Evolutionary conservation across 2,113 vertebrate species (phyloP).

Genomic region (Oreochromis niloticus): DNA sequence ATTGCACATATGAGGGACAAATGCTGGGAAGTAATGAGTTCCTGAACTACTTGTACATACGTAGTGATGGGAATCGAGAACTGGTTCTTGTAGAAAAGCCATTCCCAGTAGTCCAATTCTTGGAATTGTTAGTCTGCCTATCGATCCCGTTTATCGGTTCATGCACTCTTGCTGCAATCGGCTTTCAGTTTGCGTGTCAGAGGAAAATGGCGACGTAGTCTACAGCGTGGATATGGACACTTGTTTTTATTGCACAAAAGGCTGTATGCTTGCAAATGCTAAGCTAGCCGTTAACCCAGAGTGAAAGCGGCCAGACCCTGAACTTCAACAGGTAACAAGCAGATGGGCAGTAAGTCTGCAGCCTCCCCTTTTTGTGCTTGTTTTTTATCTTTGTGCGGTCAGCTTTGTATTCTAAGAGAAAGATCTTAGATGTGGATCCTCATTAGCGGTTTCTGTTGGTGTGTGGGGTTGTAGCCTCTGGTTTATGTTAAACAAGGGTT

Average conservation of each 20-base stretch:
- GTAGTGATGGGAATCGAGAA: not conserved
- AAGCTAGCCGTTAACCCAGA: not conserved
- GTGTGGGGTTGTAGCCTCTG: not conserved
- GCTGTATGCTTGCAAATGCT: not conserved
- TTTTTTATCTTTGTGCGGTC: not conserved
- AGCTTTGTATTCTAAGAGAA: not conserved
- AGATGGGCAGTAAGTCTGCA: not conserved
- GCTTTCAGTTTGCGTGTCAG: not conserved
- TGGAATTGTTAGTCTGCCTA: not conserved
- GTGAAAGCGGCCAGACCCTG: not conserved
- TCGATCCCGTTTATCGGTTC: fast-evolving
- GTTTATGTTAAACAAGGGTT: not conserved
- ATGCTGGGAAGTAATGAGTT: not conserved
- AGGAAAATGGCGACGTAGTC: fast-evolving
- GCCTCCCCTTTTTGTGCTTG: not conserved
- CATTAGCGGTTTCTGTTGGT: not conserved
- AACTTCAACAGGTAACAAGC: not conserved
- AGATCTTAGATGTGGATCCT: not conserved
- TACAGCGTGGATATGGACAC: fast-evolving
- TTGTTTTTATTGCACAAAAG: not conserved
- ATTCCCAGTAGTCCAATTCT: not conserved
- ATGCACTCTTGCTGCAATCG: fast-evolving
- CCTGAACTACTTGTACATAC: not conserved
- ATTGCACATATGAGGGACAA: not conserved
- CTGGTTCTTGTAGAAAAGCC: not conserved